Evolutionary conservation across 1,140 invertebrate species (phyloP).

Genomic region (Drosophila ficusphila): DNA sequence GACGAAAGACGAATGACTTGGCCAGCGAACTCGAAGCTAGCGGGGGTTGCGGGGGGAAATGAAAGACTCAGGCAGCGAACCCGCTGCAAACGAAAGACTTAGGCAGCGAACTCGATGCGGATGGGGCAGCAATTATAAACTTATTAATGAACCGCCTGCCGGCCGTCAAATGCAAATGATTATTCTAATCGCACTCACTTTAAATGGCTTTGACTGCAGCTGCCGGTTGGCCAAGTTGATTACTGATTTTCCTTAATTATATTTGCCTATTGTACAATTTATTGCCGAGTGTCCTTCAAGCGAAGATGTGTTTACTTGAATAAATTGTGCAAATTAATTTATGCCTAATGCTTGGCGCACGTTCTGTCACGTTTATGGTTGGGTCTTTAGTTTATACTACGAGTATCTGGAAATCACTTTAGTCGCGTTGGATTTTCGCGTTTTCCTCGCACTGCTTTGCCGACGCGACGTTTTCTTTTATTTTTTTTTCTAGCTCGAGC

Average conservation of each 20-base stretch:
- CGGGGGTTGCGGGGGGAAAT: no score
- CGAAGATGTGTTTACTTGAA: slow-evolving; percentile 32
- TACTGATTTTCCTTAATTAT: slow-evolving; percentile 29
- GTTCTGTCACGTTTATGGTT: slow-evolving; percentile 25
- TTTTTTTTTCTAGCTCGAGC: slow-evolving; percentile 14
- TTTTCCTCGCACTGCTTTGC: slow-evolving; percentile 39
- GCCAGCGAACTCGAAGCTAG: slow-evolving; percentile 58
- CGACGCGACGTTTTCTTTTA: slow-evolving; percentile 7
- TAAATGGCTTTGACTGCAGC: slow-evolving; percentile 50
- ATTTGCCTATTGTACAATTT: slow-evolving; percentile 37
- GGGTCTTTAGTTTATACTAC: slow-evolving; percentile 2
- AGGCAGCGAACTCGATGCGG: slow-evolving; percentile 63
- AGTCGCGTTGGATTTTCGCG: slow-evolving; percentile 12
- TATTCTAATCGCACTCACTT: slow-evolving; percentile 72
- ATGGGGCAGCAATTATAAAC: slow-evolving; percentile 30
- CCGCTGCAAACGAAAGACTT: slow-evolving; percentile 40
- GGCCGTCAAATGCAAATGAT: slow-evolving; percentile 49
- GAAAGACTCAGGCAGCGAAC: slow-evolving; percentile 63
- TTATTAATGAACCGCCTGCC: slow-evolving; percentile 49
- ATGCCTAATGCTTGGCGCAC: slow-evolving; percentile 30
- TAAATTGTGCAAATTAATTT: slow-evolving; percentile 22
- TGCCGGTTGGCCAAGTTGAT: slow-evolving; percentile 32
- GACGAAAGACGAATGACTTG: slow-evolving; percentile 44
- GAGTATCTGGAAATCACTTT: background rate
- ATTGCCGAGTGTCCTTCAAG: slow-evolving; percentile 42